Conservation (phyloP, 2,888 invertebrate genomes). For the Brenthis daphne region DNA sequence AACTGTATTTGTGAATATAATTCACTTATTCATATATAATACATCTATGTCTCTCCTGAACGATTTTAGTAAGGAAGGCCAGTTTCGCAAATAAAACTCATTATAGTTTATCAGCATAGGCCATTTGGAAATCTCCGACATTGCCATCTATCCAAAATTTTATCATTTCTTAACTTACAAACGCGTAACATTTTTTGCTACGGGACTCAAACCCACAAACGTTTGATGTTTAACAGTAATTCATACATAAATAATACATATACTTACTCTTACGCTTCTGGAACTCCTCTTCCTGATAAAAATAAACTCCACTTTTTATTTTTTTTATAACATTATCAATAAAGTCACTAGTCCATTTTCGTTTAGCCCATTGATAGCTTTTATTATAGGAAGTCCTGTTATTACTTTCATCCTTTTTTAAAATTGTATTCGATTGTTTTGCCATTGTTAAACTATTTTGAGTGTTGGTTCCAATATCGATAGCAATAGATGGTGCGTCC, state of each 20-base stretch:
- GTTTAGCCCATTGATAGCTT: slow-evolving; percentile 55
- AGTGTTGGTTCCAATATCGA: slow-evolving; percentile 9
- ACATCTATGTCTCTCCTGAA: no score
- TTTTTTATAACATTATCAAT: slow-evolving; percentile 71
- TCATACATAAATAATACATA: slow-evolving; percentile 13
- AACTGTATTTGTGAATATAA: no score
- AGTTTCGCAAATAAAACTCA: no score
- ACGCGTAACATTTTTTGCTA: no score
- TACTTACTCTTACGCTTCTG: slow-evolving; percentile 17
- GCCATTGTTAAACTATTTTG: not conserved
- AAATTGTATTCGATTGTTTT: slow-evolving; percentile 4
- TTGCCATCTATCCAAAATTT: no score
- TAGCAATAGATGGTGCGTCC: slow-evolving; percentile 26
- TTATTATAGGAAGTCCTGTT: slow-evolving; percentile 12
- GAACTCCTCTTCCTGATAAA: slow-evolving; percentile 50
- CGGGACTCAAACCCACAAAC: no score
- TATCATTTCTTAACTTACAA: no score
- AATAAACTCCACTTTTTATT: slow-evolving; percentile 65
- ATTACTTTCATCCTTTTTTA: slow-evolving; percentile 13
- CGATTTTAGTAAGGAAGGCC: no score
- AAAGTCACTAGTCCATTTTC: slow-evolving; percentile 65
- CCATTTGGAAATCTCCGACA: no score
- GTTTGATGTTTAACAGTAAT: not conserved
- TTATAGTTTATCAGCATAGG: no score
- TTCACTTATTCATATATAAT: no score